These are phyloP conservation scores for Furcifer pardalis DNA, from an alignment of 2,797 vertebrate species.

Conservation along the genomic window DNA sequence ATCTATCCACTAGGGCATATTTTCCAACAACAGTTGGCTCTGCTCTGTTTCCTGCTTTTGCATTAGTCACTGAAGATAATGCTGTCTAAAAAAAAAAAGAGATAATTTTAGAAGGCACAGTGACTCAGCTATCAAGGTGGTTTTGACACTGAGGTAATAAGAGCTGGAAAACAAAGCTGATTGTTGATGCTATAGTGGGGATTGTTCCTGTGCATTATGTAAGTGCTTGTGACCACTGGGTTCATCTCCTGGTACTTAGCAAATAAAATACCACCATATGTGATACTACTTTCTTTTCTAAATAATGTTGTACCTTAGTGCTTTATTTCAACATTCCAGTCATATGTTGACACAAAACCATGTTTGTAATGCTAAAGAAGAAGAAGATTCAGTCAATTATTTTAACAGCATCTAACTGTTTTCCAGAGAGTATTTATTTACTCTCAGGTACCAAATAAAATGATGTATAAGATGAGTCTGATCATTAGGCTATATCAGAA, in stretches of 20 bases:
- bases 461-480: neutral
- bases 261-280: neutral
- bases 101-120: too few relatives aligned
- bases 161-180: too few relatives aligned
- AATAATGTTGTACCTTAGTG: neutral
- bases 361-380: neutral
- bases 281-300: neutral
- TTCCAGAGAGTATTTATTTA: neutral
- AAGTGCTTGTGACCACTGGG: neutral
- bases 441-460: neutral
- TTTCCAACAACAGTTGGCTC: too few relatives aligned
- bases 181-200: neutral
- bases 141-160: too few relatives aligned
- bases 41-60: too few relatives aligned
- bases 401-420: neutral
- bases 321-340: neutral
- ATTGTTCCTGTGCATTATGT: neutral
- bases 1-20: too few relatives aligned
- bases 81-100: too few relatives aligned
- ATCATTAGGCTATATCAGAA: conserved; percentile 24
- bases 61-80: too few relatives aligned
- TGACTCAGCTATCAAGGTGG: too few relatives aligned
- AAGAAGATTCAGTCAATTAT: neutral
- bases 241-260: neutral
- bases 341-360: neutral